A percentile compares a stretch with the other conserved stretches of the same genome.
Conservation (phyloP, 1,140 invertebrate species). For the Elysia chlorotica region DNA sequence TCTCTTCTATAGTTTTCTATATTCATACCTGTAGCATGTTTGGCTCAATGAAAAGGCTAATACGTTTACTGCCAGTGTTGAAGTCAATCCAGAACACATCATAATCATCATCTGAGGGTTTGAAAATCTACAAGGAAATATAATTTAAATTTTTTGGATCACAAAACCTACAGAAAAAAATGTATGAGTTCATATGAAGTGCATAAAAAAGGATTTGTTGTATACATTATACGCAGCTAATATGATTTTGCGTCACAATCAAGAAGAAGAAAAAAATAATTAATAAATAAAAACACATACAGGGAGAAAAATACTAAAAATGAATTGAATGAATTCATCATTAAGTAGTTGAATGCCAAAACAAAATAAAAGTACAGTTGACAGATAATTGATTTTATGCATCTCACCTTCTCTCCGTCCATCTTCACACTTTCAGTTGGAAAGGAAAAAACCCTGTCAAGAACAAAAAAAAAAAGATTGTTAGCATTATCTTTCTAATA, state of each 20-base stretch:
- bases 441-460: constrained; percentile 40
- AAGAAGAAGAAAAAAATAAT: background rate
- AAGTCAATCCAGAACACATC: constrained; percentile 51
- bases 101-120: constrained; percentile 42
- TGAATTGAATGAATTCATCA: background rate
- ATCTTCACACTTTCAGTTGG: constrained; percentile 34
- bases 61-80: constrained; percentile 40
- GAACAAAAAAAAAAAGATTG: background rate
- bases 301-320: background rate
- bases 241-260: background rate
- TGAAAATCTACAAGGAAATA: constrained; percentile 33
- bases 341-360: background rate
- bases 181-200: background rate
- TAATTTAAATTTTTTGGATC: background rate
- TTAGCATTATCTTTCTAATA: background rate
- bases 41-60: constrained; percentile 46
- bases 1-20: background rate
- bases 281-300: background rate
- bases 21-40: constrained; percentile 30
- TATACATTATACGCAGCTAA: background rate
- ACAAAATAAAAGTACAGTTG: background rate
- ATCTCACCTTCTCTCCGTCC: constrained; percentile 32
- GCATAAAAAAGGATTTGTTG: background rate
- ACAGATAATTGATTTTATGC: constrained; percentile 1
- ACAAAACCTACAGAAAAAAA: background rate